Evolutionary conservation across 2,113 vertebrate genomes (phyloP).

Genomic region (Callionymus lyra): DNA sequence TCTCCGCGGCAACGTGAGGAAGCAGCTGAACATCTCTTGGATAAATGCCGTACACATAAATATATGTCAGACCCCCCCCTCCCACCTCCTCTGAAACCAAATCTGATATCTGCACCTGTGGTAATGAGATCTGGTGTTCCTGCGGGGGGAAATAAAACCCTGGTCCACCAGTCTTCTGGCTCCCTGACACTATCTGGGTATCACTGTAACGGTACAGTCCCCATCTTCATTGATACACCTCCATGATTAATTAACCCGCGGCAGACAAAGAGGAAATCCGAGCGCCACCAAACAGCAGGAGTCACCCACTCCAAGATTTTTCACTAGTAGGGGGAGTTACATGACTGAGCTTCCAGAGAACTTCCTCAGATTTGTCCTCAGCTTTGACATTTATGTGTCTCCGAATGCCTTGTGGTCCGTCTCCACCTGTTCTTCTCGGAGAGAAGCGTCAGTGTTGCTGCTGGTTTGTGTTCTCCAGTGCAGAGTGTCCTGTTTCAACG

Average conservation of each 20-base stretch:
- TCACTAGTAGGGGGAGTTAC: too few relatives aligned
- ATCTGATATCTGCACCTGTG: constrained; percentile 32
- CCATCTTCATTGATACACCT: constrained; percentile 5
- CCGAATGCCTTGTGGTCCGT: too few relatives aligned
- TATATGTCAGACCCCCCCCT: not conserved
- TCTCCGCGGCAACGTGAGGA: not conserved
- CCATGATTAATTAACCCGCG: constrained; percentile 11
- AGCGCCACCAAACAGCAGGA: not conserved
- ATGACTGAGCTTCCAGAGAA: too few relatives aligned
- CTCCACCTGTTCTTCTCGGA: too few relatives aligned
- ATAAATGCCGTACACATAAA: constrained; percentile 4
- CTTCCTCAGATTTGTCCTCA: too few relatives aligned
- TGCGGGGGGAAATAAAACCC: constrained; percentile 30
- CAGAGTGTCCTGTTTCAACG: too few relatives aligned
- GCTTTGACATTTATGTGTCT: too few relatives aligned
- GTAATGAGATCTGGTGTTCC: constrained; percentile 29
- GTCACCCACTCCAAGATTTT: too few relatives aligned
- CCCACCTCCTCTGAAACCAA: constrained; percentile 3
- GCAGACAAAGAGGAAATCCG: constrained; percentile 3
- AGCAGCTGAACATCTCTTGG: not conserved
- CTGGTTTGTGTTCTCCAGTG: too few relatives aligned
- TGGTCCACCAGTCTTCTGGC: constrained; percentile 10
- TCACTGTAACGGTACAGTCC: constrained; percentile 13
- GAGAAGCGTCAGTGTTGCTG: too few relatives aligned
- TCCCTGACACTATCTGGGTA: constrained; percentile 14